These are phyloP conservation scores for Aphyosemion australe DNA, from an alignment of 2,113 vertebrate genomes.

Conservation along the genomic window DNA sequence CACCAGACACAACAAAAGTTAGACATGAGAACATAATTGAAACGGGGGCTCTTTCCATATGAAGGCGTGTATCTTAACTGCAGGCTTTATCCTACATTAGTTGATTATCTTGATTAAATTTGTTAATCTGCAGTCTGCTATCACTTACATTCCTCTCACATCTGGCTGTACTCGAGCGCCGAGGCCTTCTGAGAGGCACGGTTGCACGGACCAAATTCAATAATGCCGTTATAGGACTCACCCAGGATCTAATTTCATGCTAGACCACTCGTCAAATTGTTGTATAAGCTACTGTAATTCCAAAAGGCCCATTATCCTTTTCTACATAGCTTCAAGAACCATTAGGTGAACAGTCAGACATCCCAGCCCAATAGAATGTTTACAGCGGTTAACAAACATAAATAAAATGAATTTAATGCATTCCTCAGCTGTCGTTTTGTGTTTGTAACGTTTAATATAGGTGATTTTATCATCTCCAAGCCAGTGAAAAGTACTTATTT, in stretches of 20 bases:
- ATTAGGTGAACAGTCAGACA: neutral
- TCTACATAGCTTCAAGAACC: constrained; percentile 34
- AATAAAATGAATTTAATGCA: neutral
- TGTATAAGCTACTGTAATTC: constrained; percentile 65
- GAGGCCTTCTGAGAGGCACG: constrained; percentile 48
- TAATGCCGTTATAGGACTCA: constrained; percentile 67
- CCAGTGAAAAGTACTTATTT: neutral
- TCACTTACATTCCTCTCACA: constrained; percentile 68
- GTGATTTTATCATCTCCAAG: neutral
- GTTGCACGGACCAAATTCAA: constrained; percentile 65
- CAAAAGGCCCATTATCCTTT: constrained; percentile 52
- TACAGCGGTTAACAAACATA: neutral
- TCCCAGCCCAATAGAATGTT: neutral
- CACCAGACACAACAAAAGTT: constrained; percentile 11
- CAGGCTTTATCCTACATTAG: constrained; percentile 47
- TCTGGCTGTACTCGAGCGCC: constrained; percentile 48
- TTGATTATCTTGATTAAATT: constrained; percentile 68
- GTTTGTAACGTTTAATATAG: neutral
- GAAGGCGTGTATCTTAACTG: constrained; percentile 15
- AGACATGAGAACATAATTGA: constrained; percentile 20
- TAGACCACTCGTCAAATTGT: constrained; percentile 75
- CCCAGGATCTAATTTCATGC: constrained; percentile 77
- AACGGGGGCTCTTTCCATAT: constrained; percentile 2
- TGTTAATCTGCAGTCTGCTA: constrained; percentile 64
- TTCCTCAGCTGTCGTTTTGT: neutral